These are phyloP conservation scores for Microtus richardsoni DNA, from an alignment of 2,113 vertebrate species.

Conservation along the genomic window DNA sequence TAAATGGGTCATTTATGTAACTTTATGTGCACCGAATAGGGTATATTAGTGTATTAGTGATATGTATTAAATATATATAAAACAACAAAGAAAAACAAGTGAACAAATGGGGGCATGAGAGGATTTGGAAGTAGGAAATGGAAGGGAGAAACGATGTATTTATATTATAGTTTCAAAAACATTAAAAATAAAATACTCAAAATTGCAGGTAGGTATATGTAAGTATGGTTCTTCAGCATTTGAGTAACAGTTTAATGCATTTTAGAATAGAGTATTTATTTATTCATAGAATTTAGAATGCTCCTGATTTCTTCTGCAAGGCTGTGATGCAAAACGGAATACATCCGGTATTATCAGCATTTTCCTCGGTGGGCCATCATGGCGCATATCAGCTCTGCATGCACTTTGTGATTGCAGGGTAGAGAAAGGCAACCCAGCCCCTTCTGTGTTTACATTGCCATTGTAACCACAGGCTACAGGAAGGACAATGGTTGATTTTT, in stretches of 20 bases:
- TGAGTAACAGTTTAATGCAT: slow-evolving; percentile 50
- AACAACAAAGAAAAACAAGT: neutral
- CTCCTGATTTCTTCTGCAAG: slow-evolving; percentile 31
- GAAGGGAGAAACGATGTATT: neutral
- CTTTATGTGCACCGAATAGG: too few relatives aligned
- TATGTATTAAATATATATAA: neutral
- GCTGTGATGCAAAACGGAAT: neutral
- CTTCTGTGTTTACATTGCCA: neutral
- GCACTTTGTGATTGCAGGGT: neutral
- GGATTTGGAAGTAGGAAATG: neutral
- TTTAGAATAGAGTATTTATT: slow-evolving; percentile 54
- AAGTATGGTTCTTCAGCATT: slow-evolving; percentile 49
- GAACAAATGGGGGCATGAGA: neutral
- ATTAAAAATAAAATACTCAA: neutral
- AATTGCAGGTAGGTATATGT: neutral
- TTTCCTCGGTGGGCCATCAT: neutral
- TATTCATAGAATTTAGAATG: slow-evolving; percentile 53
- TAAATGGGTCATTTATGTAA: neutral
- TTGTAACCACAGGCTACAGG: neutral
- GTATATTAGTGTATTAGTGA: neutral
- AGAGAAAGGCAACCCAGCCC: neutral
- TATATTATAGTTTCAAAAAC: neutral
- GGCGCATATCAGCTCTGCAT: neutral
- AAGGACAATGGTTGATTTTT: neutral
- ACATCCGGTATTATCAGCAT: neutral